phyloP scores from a whole-genome alignment of 2,888 invertebrate genomes.

The Sphaerophoria rueppellii region DNA sequence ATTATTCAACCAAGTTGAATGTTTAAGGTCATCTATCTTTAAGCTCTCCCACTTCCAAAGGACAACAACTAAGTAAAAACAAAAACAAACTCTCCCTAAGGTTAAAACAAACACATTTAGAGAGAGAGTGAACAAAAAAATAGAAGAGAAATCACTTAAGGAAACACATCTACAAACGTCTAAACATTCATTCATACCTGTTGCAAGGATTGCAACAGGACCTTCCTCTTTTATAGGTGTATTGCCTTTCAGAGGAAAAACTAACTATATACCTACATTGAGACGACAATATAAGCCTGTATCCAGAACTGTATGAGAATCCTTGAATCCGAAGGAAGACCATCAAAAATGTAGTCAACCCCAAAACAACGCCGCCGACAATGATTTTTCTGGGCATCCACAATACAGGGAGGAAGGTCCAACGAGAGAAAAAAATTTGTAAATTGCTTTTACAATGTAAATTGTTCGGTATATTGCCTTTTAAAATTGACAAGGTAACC shows the following conservation, averaged over 20 bases:
- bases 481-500: slow-evolving; percentile 26
- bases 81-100: background rate
- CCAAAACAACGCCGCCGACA: background rate
- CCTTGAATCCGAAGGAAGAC: slow-evolving; percentile 52
- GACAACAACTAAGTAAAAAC: background rate
- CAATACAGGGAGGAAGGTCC: background rate
- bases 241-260: background rate
- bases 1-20: background rate
- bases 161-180: background rate
- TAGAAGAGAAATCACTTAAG: slow-evolving; percentile 6
- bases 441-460: slow-evolving; percentile 21
- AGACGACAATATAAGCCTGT: background rate
- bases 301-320: slow-evolving; percentile 30
- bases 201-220: slow-evolving; percentile 68
- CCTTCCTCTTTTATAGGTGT: background rate
- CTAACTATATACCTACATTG: background rate
- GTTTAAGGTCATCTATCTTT: background rate
- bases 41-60: slow-evolving; percentile 1
- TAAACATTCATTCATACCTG: slow-evolving; percentile 53
- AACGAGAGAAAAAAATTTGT: slow-evolving; percentile 8
- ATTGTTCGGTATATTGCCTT: slow-evolving; percentile 22
- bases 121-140: background rate
- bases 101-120: slow-evolving; percentile 22
- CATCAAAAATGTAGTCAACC: background rate
- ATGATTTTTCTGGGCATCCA: background rate